Evolutionary conservation across 2,113 vertebrate species (phyloP), one percentile per base, ranked within the genome.

Genomic region (Pluvianellus socialis): DNA sequence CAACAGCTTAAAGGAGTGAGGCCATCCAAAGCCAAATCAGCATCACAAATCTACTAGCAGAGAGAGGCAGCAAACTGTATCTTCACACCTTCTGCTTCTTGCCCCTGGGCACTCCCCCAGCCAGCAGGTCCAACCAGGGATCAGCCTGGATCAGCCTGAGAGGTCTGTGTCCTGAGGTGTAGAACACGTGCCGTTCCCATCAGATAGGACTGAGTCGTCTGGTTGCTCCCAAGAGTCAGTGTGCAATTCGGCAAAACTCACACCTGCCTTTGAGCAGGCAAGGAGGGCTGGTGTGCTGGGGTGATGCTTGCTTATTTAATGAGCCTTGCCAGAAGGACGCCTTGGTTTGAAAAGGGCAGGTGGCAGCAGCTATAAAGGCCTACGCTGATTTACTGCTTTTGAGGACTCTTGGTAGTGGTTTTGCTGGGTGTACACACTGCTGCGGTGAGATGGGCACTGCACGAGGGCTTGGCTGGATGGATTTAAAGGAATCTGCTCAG

Each of bases 101-200:
- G 42, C 26, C 28, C 33, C 45, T 79, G 50, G 50, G 71, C 70
- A 24, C 24, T 38, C 14, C 32, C 35, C 11, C 44, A 2, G 18
- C 32, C 6, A 8, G 49, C 62, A 58, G 0, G 0, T 42, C 40
- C 47, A 35, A 35, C 23, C 0, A 1, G 9, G 27, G 18, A n/a
- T n/a, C n/a, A 33, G n/a, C 14, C 30, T 55, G 55, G 30, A 33
- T 62, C 49, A 56, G 35, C 26, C 32, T 3, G 17, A 47, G 42
- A 42, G 35, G 5, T 53, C 52, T 53, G 38, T 7, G n/a, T 32
- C 40, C 49, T 2, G 1, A 63, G n/a, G 27, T 63, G 49, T 32
- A 82, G 63, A 28, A 23, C 47, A 33, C 1, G 1, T 6, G 32
- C 55, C 4, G 3, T 49, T 86, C n/a, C 61, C n/a, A 32, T 21